Evolutionary conservation across 2,113 vertebrate genomes (phyloP).

Genomic region (Bufo gargarizans): DNA sequence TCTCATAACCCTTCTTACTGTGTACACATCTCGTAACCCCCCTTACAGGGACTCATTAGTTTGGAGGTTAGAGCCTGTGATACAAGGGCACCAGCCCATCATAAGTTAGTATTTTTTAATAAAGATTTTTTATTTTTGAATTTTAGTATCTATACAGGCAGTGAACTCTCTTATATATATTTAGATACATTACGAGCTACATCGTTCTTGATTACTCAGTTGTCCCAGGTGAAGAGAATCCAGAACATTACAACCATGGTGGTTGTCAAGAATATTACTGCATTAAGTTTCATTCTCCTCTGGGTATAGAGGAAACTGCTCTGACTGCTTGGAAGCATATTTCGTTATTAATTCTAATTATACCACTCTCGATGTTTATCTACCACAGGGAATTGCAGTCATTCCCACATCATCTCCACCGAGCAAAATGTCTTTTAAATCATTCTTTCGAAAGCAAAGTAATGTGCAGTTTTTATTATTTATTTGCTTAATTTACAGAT

Average conservation of each 20-base stretch:
- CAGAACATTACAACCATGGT: not conserved
- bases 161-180: too few species aligned
- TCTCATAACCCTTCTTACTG: too few species aligned
- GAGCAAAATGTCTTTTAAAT: not conserved
- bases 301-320: not conserved
- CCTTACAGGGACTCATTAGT: too few species aligned
- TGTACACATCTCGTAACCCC: too few species aligned
- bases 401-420: not conserved
- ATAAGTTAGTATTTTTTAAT: too few species aligned
- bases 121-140: too few species aligned
- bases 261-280: conserved; percentile 11
- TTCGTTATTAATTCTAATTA: conserved; percentile 33
- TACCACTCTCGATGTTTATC: conserved; percentile 4
- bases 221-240: not conserved
- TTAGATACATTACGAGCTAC: too few species aligned
- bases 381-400: not conserved
- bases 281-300: not conserved
- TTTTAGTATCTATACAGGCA: too few species aligned
- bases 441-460: not conserved
- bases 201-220: too few species aligned
- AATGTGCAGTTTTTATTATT: conserved; percentile 3
- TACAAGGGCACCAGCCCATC: too few species aligned
- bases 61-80: too few species aligned
- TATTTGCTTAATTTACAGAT: conserved; percentile 27
- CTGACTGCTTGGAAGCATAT: not conserved